Evolutionary conservation across 2,888 invertebrate genomes (phyloP).

Genomic region (Orgyia antiqua): DNA sequence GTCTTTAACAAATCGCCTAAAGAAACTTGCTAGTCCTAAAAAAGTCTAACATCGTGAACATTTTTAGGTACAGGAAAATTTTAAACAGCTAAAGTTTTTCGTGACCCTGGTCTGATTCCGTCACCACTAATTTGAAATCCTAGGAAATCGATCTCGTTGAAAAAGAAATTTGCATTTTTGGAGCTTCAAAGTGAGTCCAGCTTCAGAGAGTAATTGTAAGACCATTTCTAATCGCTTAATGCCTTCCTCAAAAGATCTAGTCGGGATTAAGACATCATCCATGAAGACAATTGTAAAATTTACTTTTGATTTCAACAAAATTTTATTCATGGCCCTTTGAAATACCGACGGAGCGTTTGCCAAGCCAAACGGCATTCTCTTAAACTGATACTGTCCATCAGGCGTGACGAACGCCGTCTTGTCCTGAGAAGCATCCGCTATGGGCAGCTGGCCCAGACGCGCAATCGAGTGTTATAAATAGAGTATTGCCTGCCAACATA

Average conservation of each 20-base stretch:
- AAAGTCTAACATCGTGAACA: neutral
- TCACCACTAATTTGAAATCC: no score
- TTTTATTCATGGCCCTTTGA: conserved; percentile 20
- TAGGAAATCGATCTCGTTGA: no score
- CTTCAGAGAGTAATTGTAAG: no score
- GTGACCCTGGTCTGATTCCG: no score
- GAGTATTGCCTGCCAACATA: conserved; percentile 12
- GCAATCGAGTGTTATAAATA: conserved; percentile 17
- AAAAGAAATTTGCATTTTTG: no score
- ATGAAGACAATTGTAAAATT: neutral
- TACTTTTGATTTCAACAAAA: no score
- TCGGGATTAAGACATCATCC: neutral
- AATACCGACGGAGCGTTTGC: conserved; percentile 36
- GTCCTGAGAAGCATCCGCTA: conserved; percentile 30
- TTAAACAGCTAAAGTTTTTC: no score
- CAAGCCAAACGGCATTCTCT: conserved; percentile 34
- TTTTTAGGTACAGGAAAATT: neutral
- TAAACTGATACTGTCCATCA: conserved; percentile 31
- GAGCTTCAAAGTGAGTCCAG: no score
- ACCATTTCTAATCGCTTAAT: no score
- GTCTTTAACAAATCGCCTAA: conserved; percentile 1
- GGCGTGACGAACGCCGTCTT: conserved; percentile 34
- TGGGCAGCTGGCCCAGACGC: conserved; percentile 31
- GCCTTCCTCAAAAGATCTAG: no score
- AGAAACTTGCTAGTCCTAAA: neutral